Evolutionary conservation across 2,113 vertebrate genomes (phyloP), one percentile per base, ranked within the genome.

Genomic region (Axis porcinus): DNA sequence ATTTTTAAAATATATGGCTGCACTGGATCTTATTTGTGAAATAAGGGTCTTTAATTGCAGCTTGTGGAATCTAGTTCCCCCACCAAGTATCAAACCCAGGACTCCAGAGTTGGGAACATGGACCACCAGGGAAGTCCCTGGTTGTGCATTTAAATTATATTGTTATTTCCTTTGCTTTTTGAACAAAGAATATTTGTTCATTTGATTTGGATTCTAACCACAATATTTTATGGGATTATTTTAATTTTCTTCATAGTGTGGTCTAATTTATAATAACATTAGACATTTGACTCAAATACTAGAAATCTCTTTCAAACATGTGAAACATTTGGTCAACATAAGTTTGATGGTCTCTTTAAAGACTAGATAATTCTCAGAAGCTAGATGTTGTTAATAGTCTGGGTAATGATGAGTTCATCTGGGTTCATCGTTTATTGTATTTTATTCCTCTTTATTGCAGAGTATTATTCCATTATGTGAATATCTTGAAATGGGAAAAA

Each of bases 131-230:
- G 36, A 74, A 40, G 67, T 74, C 67, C 67, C 5, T 40, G 67
- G 36, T 74, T 36, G n/a, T 70, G 21, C 67, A 70, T 5, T 40
- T 94, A 94, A 86, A 40, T 62, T 89, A 40, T 88, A 40, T 86
- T 92, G 84, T 94, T 36, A 76, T 58, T 97, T 93, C 23, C 52
- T 94, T 47, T 87, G 21, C n/a, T 95, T 94, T 91, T 88, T 81
- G 43, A 96, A 30, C 30, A 92, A 89, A 33, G 89, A 67, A n/a
- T 83, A 82, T 70, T 92, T 89, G 3, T 82, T 91, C 30, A 89
- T 82, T 95, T 96, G 60, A 92, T 92, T 95, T 97, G 40, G 5
- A 78, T 54, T 89, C n/a, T 87, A 78, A 78, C 27, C 30, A 14
- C 30, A 30, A 89, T 95, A 70, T 94, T 55, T 60, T 60, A 64